Percentiles rank a stretch among this genome's conserved stretches.
Evolutionary conservation across 2,888 invertebrate genomes (phyloP).

Genomic region (Hypomecis punctinalis): DNA sequence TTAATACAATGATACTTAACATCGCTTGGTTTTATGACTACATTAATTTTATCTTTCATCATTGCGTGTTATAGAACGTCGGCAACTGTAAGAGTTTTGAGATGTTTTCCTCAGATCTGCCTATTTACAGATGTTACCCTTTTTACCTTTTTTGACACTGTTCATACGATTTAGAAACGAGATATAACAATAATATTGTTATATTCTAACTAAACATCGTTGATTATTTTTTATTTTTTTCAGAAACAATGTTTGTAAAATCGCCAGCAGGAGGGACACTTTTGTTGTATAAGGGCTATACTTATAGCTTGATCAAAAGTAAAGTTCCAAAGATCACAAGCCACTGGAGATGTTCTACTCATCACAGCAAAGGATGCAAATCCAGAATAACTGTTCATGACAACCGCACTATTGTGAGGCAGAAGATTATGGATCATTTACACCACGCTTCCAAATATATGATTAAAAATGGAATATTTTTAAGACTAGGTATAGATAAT

Average conservation of each 20-base stretch:
- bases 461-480: slow-evolving; percentile 8
- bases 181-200: neutral
- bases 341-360: slow-evolving; percentile 27
- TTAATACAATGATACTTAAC: no score
- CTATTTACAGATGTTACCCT: no score
- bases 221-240: no score
- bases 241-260: neutral
- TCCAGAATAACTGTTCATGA: slow-evolving; percentile 1
- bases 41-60: no score
- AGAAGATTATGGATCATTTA: neutral
- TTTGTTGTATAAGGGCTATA: slow-evolving; percentile 19
- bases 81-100: no score
- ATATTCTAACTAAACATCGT: neutral
- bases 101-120: no score
- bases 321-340: neutral
- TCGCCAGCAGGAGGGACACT: neutral
- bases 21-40: no score
- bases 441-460: neutral
- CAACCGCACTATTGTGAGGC: neutral
- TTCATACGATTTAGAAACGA: no score
- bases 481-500: neutral
- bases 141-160: no score
- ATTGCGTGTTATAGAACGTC: no score
- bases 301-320: slow-evolving; percentile 20
- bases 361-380: neutral